phyloP scores from a whole-genome alignment of 2,113 vertebrate genomes.

The Limnothrissa miodon region DNA sequence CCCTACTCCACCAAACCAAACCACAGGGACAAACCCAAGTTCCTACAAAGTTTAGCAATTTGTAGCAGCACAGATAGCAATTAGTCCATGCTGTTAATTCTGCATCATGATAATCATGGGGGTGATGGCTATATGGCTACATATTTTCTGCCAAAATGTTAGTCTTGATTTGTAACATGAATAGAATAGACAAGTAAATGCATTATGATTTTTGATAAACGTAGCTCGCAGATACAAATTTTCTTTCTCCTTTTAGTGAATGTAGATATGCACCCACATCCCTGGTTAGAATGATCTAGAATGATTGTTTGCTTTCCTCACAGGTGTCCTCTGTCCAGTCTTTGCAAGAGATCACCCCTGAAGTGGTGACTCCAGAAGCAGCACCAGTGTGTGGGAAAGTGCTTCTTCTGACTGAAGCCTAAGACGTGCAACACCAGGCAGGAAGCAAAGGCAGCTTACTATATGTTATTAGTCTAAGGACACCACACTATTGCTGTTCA shows the following conservation, averaged over 20 bases:
- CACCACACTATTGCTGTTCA: neutral
- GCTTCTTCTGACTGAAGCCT: neutral
- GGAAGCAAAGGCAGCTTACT: neutral
- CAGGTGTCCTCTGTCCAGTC: neutral
- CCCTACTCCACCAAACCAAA: too few relatives aligned
- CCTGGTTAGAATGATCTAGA: neutral
- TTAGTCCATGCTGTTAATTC: too few relatives aligned
- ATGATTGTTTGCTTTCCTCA: neutral
- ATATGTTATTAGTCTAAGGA: neutral
- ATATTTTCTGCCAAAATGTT: too few relatives aligned
- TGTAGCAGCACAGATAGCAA: too few relatives aligned
- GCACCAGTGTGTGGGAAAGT: neutral
- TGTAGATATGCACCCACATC: neutral
- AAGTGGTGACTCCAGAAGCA: neutral
- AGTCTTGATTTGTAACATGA: too few relatives aligned
- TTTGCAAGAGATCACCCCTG: slow-evolving; percentile 2
- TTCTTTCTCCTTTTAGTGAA: neutral
- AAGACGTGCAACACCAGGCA: neutral
- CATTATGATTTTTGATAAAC: too few relatives aligned
- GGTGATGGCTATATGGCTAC: too few relatives aligned
- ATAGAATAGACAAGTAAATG: too few relatives aligned
- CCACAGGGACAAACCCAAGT: too few relatives aligned
- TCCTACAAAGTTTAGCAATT: too few relatives aligned
- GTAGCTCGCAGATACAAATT: neutral
- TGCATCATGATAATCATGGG: too few relatives aligned